Conservation (phyloP, 2,113 vertebrate genomes). For the Perca fluviatilis region DNA sequence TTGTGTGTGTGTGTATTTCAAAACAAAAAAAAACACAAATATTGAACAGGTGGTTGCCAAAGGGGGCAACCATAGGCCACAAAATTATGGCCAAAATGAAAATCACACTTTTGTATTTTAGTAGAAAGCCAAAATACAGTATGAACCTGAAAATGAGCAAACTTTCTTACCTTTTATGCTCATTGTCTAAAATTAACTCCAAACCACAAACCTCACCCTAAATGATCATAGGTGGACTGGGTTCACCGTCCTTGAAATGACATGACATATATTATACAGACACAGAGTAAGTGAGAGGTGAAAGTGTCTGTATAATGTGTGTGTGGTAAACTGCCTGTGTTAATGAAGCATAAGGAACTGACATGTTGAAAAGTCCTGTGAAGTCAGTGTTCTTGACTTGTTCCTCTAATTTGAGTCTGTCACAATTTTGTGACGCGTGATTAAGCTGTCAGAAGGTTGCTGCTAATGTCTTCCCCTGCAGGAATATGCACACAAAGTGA, state of each 20-base stretch:
- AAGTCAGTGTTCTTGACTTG: conserved; percentile 55
- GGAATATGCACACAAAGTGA: conserved; percentile 21
- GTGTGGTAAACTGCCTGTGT: conserved; percentile 16
- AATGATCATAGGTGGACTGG: neutral
- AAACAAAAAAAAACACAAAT: too few relatives aligned
- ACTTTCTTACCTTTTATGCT: too few relatives aligned
- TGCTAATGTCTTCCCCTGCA: conserved; percentile 49
- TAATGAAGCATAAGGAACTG: conserved; percentile 55
- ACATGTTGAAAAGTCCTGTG: conserved; percentile 47
- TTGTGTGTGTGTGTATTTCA: too few relatives aligned
- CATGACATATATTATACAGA: neutral
- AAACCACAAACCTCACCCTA: neutral
- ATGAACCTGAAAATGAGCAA: too few relatives aligned
- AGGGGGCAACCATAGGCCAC: too few relatives aligned
- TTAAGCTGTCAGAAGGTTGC: conserved; percentile 63
- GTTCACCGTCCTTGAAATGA: conserved; percentile 28
- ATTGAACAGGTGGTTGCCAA: too few relatives aligned
- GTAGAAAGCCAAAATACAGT: too few relatives aligned
- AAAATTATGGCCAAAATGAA: too few relatives aligned
- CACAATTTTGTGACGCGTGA: conserved; percentile 58
- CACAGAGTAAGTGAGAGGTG: neutral
- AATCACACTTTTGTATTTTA: too few relatives aligned
- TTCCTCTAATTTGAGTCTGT: conserved; percentile 65
- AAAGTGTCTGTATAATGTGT: conserved; percentile 20
- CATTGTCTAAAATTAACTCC: neutral